These are phyloP conservation scores for Drosophila borborema DNA, from an alignment of 2,888 invertebrate species.

Conservation along the genomic window DNA sequence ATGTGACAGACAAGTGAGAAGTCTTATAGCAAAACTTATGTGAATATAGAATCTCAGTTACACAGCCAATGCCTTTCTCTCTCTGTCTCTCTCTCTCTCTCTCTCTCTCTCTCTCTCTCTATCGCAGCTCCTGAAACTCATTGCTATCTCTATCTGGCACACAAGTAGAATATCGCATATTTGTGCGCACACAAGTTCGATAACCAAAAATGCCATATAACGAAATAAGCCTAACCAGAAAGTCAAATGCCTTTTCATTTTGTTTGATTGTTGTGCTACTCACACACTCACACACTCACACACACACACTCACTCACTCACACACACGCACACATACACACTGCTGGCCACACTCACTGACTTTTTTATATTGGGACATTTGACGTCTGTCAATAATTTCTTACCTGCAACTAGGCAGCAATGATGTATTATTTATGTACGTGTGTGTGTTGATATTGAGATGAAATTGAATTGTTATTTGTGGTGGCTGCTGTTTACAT, in stretches of 20 bases:
- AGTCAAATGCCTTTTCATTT: conserved; percentile 72
- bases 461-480: conserved; percentile 76
- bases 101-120: background rate
- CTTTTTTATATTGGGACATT: conserved; percentile 33
- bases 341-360: conserved; percentile 1
- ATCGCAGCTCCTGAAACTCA: background rate
- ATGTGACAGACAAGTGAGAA: conserved; percentile 50
- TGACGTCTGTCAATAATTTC: conserved; percentile 61
- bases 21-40: conserved; percentile 29
- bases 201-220: conserved; percentile 64
- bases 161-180: conserved; percentile 24
- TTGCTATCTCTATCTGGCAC: conserved; percentile 23
- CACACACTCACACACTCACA: too few relatives aligned
- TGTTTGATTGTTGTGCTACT: conserved; percentile 54
- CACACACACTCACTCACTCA: background rate
- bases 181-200: conserved; percentile 55
- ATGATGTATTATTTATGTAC: conserved; percentile 65
- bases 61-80: conserved; percentile 9
- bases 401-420: conserved; percentile 55
- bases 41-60: conserved; percentile 56
- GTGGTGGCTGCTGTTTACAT: conserved; percentile 52
- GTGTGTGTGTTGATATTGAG: conserved; percentile 60
- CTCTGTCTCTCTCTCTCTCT: background rate
- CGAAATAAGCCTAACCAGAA: conserved; percentile 69
- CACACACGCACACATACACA: conserved; percentile 5